A percentile compares a stretch with the other conserved stretches of the same genome.
Evolutionary conservation across 2,797 vertebrate species (phyloP).

Genomic region (Calcarius lapponicus): DNA sequence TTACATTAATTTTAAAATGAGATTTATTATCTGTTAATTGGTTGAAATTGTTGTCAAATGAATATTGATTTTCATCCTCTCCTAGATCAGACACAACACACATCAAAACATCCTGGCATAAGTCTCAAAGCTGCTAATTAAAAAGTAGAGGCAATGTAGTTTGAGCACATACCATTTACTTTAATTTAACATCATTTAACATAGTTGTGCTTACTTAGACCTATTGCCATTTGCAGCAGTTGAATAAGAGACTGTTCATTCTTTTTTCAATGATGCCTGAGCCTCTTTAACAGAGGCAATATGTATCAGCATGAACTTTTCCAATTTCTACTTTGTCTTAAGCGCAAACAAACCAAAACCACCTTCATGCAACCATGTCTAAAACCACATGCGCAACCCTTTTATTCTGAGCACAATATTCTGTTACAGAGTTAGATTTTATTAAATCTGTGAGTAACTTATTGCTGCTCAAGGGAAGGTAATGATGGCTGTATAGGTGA

Average conservation of each 20-base stretch:
- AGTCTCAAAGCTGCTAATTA: not conserved
- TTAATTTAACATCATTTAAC: not conserved
- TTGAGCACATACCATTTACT: not conserved
- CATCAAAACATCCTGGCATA: not conserved
- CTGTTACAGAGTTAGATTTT: not conserved
- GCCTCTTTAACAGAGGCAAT: not conserved
- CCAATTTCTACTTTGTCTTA: not conserved
- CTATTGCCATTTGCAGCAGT: not conserved
- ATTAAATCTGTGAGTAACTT: not conserved
- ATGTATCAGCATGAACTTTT: not conserved
- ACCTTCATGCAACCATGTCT: not conserved
- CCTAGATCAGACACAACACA: not conserved
- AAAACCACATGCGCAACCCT: not conserved
- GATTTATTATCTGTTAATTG: not conserved
- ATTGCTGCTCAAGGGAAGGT: not conserved
- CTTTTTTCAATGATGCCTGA: not conserved
- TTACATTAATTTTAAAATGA: not conserved
- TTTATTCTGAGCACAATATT: not conserved
- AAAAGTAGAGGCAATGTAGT: not conserved
- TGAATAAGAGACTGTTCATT: not conserved
- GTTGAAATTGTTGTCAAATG: not conserved
- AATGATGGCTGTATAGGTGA: not conserved
- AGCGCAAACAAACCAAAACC: not conserved
- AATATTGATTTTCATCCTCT: not conserved
- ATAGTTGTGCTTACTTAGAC: not conserved